Evolutionary conservation across 2,797 vertebrate species (phyloP).

Genomic region (Gymnoscopelus braueri): DNA sequence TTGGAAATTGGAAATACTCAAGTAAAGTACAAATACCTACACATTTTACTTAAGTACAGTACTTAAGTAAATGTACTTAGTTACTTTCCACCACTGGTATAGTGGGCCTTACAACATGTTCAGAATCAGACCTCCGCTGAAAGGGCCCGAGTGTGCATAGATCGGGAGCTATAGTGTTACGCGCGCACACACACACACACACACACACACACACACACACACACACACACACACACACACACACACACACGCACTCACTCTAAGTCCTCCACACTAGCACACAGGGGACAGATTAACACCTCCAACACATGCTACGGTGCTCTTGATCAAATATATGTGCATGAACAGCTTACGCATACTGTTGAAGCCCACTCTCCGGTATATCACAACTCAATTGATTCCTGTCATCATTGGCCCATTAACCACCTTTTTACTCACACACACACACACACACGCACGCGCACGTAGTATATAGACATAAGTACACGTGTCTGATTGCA

Average conservation of each 20-base stretch:
- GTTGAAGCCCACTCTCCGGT: conserved; percentile 28
- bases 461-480: conserved; percentile 3
- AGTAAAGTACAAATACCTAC: too few species aligned
- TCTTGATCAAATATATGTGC: conserved; percentile 3
- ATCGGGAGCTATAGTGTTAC: background rate
- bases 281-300: background rate
- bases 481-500: conserved; percentile 29
- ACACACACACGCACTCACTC: background rate
- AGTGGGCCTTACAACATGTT: background rate
- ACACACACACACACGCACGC: conserved; percentile 8
- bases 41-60: too few species aligned
- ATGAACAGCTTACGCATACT: conserved; percentile 9
- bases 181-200: conserved; percentile 6
- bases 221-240: conserved; percentile 2
- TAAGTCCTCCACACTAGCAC: background rate
- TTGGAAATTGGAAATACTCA: too few species aligned
- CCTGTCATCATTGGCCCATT: conserved; percentile 47
- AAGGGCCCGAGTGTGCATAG: background rate
- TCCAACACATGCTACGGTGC: background rate
- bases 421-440: conserved; percentile 39
- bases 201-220: conserved; percentile 22
- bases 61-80: too few species aligned
- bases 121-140: background rate
- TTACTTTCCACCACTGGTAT: too few species aligned
- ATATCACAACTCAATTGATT: conserved; percentile 54